Evolutionary conservation across 2,113 vertebrate species (phyloP), one percentile per base, ranked within the genome.

Genomic region (Natator depressus): DNA sequence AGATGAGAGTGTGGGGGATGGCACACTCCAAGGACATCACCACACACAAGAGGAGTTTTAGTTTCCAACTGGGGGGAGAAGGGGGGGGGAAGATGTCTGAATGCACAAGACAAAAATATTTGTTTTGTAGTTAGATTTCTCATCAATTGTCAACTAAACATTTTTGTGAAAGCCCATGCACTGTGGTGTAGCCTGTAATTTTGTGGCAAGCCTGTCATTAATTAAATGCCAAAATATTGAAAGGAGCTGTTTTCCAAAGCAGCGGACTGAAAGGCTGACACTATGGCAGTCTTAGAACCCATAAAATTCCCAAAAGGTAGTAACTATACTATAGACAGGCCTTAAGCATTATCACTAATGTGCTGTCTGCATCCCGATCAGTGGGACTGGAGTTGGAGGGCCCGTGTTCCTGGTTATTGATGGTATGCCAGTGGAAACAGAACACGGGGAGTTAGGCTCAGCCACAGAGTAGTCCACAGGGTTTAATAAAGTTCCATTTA

Each of bases 321-420:
- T 72, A 91, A 35, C 59, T 31, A 82, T n/a, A 84, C 13, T 8
- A 89, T n/a, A 95, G 91, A 89, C 65, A 94, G 89, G 78, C 89
- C 62, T n/a, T 49, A 25, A 25, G 91, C 82, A 89, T 90, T 55
- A 29, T 59, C 25, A 59, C 4, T 29, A 12, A 11, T 59, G 55
- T 29, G 55, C 10, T 29, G 25, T 59, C 55, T 59, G 55, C 29
- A 59, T 27, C 55, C 55, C 10, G 5, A 29, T 59, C 5, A 59
- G 25, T 12, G 25, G 11, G 55, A 59, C 25, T 59, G 55, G 55
- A 29, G 55, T 27, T 25, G 11, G 25, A 29, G 55, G 55, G 10
- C 55, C 55, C 10, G 11, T 59, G 55, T 59, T 59, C 10, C 55
- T 25, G 24, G 54, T 55, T 55, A 24, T 55, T 55, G 54, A 55